A percentile compares a stretch with the other conserved stretches of the same genome.
Conservation (phyloP, 2,113 vertebrate genomes). For the Pelusios castaneus region DNA sequence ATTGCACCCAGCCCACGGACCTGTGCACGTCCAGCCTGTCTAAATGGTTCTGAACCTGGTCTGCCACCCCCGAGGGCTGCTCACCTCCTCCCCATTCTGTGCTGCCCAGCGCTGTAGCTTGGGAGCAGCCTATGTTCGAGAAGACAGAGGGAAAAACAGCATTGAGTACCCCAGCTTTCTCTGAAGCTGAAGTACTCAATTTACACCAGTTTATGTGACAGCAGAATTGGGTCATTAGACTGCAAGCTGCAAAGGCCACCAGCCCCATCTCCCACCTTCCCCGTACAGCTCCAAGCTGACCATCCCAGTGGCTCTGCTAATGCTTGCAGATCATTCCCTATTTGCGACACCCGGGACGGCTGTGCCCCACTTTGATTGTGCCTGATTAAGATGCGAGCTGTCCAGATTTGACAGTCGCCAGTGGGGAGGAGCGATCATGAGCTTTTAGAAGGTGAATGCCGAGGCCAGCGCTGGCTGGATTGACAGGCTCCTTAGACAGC, state of each 20-base stretch:
- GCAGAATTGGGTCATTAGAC: background rate
- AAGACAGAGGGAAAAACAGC: too few species aligned
- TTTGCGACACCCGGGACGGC: background rate
- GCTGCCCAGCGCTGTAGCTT: too few species aligned
- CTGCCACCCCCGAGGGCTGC: too few species aligned
- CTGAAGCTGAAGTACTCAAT: too few species aligned
- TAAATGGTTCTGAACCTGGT: too few species aligned
- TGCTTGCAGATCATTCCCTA: slow-evolving; percentile 49
- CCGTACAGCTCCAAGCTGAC: slow-evolving; percentile 40
- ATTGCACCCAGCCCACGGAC: too few species aligned
- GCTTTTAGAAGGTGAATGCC: slow-evolving; percentile 61
- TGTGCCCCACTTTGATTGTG: slow-evolving; percentile 67
- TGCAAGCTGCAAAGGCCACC: background rate
- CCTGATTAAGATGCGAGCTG: slow-evolving; percentile 59
- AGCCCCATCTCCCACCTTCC: background rate
- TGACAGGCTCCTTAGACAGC: slow-evolving; percentile 53
- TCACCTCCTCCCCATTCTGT: too few species aligned
- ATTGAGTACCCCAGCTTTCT: too few species aligned
- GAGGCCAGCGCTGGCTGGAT: slow-evolving; percentile 18
- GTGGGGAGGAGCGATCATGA: slow-evolving; percentile 38
- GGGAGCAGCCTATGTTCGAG: too few species aligned
- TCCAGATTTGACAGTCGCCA: slow-evolving; percentile 56
- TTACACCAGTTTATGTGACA: background rate
- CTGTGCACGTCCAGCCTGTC: too few species aligned
- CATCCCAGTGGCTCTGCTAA: slow-evolving; percentile 30